A percentile compares a stretch with the other conserved stretches of the same genome.
These are phyloP conservation scores for Epinephelus malabaricus DNA, from an alignment of 2,797 vertebrate genomes.

Conservation along the genomic window DNA sequence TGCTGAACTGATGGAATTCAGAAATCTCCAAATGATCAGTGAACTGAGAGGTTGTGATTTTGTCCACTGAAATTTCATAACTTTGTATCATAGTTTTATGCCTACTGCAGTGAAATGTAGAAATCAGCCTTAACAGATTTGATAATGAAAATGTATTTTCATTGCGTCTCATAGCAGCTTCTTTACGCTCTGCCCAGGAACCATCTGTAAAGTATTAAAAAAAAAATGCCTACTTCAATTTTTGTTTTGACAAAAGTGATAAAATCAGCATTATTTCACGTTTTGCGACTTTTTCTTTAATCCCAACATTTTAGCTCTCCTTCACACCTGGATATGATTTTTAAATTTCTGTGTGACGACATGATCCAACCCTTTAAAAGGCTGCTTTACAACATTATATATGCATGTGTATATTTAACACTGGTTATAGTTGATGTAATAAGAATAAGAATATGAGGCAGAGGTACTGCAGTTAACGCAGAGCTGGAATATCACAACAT, in stretches of 20 bases:
- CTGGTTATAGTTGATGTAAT: too few species aligned
- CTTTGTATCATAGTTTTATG: not conserved
- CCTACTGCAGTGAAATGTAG: constrained; percentile 10
- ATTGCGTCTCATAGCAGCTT: not conserved
- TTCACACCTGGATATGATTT: not conserved
- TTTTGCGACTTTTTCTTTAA: constrained; percentile 4
- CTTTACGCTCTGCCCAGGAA: not conserved
- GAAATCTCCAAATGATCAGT: too few species aligned
- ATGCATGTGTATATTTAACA: not conserved
- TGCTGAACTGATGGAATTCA: not conserved
- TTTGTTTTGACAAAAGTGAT: constrained; percentile 2
- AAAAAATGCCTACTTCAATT: not conserved
- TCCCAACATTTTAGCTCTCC: not conserved
- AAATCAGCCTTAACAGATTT: not conserved
- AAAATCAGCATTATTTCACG: not conserved
- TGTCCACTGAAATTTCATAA: not conserved
- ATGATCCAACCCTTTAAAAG: not conserved
- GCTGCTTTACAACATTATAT: not conserved
- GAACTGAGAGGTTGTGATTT: not conserved
- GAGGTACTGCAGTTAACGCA: not conserved
- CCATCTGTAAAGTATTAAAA: not conserved
- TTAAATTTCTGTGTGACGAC: not conserved
- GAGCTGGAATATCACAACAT: not conserved
- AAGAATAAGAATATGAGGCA: too few species aligned
- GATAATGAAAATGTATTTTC: not conserved